Base-by-base conservation (phyloP, 2,888 invertebrate genomes). In the Phortica okadai region DNA sequence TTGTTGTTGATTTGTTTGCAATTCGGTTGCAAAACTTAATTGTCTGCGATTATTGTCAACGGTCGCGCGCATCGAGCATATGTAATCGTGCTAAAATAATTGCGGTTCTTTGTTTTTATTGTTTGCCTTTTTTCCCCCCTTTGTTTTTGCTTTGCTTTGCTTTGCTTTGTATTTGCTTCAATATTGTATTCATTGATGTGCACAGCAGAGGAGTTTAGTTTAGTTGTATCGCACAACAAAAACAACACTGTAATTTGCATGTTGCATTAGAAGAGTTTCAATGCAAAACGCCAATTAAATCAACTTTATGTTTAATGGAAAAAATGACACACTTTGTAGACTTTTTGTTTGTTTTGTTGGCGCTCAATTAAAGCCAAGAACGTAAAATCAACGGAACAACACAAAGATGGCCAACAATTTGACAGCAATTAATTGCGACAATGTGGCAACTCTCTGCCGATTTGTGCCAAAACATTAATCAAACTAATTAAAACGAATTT, bases 61-160 rank as follows among this genome's bases (percentile, higher is more conserved):
- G 50, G 50, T 50, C 50, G 50, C 33, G 50, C 50, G 50, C 14
- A 14, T 50, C 50, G 50, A 50, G 6, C 50, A n/a, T 66, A 16
- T 45, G 69, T 50, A 69, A 69, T 69, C 69, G 69, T 45, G 50
- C 50, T 69, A 21, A 69, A 69, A 69, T 69, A 45, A 69, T 69
- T 69, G 44, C 69, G 16, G 25, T 69, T 41, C 16, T 69, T 69
- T 25, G 14, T 25, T 64, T 64, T 64, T 69, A 16, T 45, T 45
- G 45, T 50, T 45, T 33, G 41, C 42, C 21, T 21, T 21, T 21
- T 21, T 21, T 21, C 21, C 21, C 21, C 21, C 1, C 21, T 6
- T 42, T 59, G 66, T 66, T 66, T 14, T 42, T 42, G n/a, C 42
- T 66, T 16, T 16, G n/a, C 62, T 21, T 14, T 21, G 21, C n/a